Conservation (phyloP, 2,888 invertebrate species). For the Latrodectus elegans region DNA sequence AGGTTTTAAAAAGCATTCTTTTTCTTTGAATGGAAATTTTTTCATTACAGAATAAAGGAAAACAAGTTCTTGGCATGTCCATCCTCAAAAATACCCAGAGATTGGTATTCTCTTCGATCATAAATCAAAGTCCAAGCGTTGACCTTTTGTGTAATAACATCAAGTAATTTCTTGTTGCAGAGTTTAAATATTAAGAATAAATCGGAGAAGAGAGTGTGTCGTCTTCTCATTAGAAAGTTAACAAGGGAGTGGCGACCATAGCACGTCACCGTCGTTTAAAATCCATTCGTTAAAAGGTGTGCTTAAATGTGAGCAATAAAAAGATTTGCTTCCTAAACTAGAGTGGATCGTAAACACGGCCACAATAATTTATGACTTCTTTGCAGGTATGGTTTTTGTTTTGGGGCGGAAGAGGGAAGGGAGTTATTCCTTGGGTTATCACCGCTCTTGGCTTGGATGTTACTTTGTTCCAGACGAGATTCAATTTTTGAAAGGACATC, state of each 20-base stretch:
- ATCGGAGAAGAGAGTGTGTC: slow-evolving; percentile 38
- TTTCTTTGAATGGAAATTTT: too few species aligned
- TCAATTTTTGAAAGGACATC: too few species aligned
- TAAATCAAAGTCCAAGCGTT: slow-evolving; percentile 23
- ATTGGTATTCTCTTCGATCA: slow-evolving; percentile 4
- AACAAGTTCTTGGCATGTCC: too few species aligned
- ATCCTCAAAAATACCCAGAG: background rate
- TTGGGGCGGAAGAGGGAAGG: background rate
- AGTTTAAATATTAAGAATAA: slow-evolving; percentile 56
- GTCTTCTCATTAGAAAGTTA: slow-evolving; percentile 58
- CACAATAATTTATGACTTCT: slow-evolving; percentile 44
- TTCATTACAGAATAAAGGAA: too few species aligned
- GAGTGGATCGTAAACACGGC: slow-evolving; percentile 61
- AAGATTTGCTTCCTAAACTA: slow-evolving; percentile 61
- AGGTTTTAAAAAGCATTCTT: too few species aligned
- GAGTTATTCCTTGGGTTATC: too few species aligned
- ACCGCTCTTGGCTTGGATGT: too few species aligned
- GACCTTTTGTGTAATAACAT: slow-evolving; percentile 44
- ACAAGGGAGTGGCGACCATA: slow-evolving; percentile 45
- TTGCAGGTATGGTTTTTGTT: background rate
- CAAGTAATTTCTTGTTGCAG: slow-evolving; percentile 15
- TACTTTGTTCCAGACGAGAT: too few species aligned
- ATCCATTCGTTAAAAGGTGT: slow-evolving; percentile 37
- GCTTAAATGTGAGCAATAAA: slow-evolving; percentile 54
- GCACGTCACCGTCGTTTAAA: slow-evolving; percentile 32